Percentiles rank a stretch among this genome's conserved stretches.
These are phyloP conservation scores for Hirtodrosophila histrioides DNA, from an alignment of 2,888 invertebrate genomes.

Conservation along the genomic window DNA sequence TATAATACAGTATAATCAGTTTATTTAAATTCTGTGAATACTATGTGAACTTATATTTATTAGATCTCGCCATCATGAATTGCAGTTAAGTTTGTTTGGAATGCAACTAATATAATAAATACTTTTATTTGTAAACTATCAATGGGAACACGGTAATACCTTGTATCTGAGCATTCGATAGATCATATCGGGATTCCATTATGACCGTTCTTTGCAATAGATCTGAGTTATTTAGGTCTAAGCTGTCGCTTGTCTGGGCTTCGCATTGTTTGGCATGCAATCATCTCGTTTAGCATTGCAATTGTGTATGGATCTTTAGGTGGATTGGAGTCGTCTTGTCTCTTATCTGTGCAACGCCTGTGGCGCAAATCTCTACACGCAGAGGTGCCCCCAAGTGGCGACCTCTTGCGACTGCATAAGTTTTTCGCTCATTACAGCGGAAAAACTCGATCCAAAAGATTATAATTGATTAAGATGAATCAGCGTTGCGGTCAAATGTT, in stretches of 20 bases:
- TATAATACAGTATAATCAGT: too few species aligned
- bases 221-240: constrained; percentile 38
- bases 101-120: background rate
- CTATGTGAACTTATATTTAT: too few species aligned
- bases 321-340: background rate
- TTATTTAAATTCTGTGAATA: too few species aligned
- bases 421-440: constrained; percentile 78
- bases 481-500: constrained; percentile 84
- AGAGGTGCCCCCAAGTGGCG: constrained; percentile 66
- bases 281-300: constrained; percentile 50
- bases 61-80: too few species aligned
- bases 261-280: constrained; percentile 57
- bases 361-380: constrained; percentile 76
- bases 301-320: constrained; percentile 19
- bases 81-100: too few species aligned
- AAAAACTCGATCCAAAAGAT: constrained; percentile 81
- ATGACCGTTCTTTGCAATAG: constrained; percentile 28
- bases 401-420: constrained; percentile 66
- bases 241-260: constrained; percentile 15
- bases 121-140: too few species aligned
- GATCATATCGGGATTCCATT: constrained; percentile 41
- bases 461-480: constrained; percentile 85
- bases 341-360: constrained; percentile 70
- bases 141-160: background rate
- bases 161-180: constrained; percentile 2